Base-by-base conservation (phyloP, 2,113 vertebrate genomes). In the Trachemys scripta region DNA sequence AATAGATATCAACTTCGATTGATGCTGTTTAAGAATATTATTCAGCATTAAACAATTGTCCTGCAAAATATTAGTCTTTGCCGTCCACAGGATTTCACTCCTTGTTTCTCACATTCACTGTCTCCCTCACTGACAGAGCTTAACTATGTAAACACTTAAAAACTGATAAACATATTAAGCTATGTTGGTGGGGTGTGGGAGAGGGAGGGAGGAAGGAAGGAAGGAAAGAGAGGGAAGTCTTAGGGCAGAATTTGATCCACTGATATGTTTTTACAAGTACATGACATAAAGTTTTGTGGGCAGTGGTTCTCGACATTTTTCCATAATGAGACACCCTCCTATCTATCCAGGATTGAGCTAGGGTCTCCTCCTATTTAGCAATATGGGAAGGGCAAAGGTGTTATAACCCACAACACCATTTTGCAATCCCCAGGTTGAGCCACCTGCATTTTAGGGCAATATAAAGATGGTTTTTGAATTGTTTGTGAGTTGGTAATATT, bases 221-320 rank as follows among this genome's bases (percentile, higher is more conserved):
- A 31, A 59, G 27, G 11, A 59, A 59, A 11, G 56, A 59, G 25
- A 59, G 56, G 65, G 10, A 72, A 13, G n/a, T 38, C 17, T 72
- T 19, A 5, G 35, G 20, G 22, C 38, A 76, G 72, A 25, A 45
- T 45, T 59, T 50, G 6, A 10, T n/a, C 88, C 5, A 3, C 88
- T 62, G 45, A 11, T 62, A 12, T 80, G 22, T 6, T 69, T 0
- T 17, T 89, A 50, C 38, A 80, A 82, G 6, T 80, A 56, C 38
- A 29, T 3, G 25, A 29, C 4, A 83, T 83, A 29, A 11, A 78
- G 31, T 3, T 93, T 90, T 85, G 78, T 31, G n/a, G 84, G 16
- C 25, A 57, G 10, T 82, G 94, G 49, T 92, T 95, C 87, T 19
- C 9, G 86, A 3, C 72, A 92, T 87, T 87, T 65, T 89, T 75